Conservation (phyloP, 2,113 vertebrate genomes). For the Vidua macroura region DNA sequence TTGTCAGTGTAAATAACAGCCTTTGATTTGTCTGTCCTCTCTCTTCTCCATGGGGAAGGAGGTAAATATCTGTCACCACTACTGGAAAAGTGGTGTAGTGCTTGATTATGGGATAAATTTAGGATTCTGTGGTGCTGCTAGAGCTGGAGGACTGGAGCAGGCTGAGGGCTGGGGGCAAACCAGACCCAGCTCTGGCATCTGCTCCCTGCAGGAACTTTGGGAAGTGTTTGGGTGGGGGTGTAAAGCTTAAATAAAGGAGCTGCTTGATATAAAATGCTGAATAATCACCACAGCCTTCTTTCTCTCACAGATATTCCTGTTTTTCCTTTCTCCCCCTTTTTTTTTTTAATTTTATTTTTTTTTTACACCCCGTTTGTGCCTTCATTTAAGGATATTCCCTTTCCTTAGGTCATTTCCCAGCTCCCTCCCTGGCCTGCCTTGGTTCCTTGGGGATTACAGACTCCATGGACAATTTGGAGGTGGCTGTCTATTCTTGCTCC, state of each 20-base stretch:
- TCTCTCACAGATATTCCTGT: not conserved
- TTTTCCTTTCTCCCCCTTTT: not conserved
- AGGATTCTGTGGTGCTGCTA: accelerated
- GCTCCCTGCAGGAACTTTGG: not conserved
- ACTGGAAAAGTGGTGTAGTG: not conserved
- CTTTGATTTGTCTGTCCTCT: conserved; percentile 8
- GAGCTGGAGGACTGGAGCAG: not conserved
- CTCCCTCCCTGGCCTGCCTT: not conserved
- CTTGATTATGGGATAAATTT: not conserved
- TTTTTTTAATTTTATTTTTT: not conserved
- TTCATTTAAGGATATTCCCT: not conserved
- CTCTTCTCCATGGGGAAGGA: not conserved
- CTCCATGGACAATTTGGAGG: not conserved
- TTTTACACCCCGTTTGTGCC: not conserved
- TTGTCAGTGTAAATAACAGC: conserved; percentile 1
- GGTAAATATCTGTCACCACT: not conserved
- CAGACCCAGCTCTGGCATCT: not conserved
- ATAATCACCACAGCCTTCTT: not conserved
- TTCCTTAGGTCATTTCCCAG: not conserved
- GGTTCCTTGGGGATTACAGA: not conserved
- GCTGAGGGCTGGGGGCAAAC: not conserved
- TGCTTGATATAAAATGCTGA: not conserved
- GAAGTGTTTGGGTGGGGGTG: not conserved
- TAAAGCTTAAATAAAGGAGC: not conserved
- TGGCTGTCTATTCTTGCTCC: not conserved